These are phyloP conservation scores for Andricus grossulariae DNA, from an alignment of 1,140 invertebrate species.

Conservation along the genomic window DNA sequence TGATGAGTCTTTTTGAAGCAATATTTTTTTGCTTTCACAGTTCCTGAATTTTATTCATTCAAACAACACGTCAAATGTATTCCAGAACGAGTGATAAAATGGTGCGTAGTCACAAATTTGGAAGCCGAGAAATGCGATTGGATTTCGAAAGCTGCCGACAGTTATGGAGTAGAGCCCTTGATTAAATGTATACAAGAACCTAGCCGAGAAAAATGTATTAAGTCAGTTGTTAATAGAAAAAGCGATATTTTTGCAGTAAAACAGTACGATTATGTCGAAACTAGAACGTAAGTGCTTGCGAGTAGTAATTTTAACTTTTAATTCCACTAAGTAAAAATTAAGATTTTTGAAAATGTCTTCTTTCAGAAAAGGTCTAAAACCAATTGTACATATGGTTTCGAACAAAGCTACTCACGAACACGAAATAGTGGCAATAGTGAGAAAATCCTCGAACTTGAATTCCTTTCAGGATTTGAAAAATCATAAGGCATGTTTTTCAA, in stretches of 20 bases:
- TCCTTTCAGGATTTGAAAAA: conserved; percentile 80
- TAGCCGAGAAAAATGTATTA: conserved; percentile 79
- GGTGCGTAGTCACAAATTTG: conserved; percentile 77
- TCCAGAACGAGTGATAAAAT: conserved; percentile 35
- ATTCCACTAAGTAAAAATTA: too few species aligned
- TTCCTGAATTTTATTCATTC: conserved; percentile 16
- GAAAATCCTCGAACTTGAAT: conserved; percentile 77
- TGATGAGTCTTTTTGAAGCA: background rate
- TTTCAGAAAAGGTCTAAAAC: conserved; percentile 73
- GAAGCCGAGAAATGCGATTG: conserved; percentile 85
- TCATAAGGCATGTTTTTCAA: conserved; percentile 83
- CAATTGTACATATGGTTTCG: conserved; percentile 81
- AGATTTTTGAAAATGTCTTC: background rate
- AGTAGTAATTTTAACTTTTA: background rate
- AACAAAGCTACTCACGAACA: conserved; percentile 79
- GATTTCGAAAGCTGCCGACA: conserved; percentile 82
- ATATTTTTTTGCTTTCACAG: background rate
- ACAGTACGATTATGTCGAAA: conserved; percentile 77
- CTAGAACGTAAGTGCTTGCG: conserved; percentile 68
- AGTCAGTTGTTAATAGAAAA: conserved; percentile 76
- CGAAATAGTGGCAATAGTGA: conserved; percentile 83
- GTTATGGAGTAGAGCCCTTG: conserved; percentile 84
- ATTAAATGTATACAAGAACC: conserved; percentile 80
- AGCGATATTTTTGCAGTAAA: conserved; percentile 82
- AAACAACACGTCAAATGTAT: background rate